Conservation (phyloP, 2,888 invertebrate genomes). For the Drosophila gaucha region DNA sequence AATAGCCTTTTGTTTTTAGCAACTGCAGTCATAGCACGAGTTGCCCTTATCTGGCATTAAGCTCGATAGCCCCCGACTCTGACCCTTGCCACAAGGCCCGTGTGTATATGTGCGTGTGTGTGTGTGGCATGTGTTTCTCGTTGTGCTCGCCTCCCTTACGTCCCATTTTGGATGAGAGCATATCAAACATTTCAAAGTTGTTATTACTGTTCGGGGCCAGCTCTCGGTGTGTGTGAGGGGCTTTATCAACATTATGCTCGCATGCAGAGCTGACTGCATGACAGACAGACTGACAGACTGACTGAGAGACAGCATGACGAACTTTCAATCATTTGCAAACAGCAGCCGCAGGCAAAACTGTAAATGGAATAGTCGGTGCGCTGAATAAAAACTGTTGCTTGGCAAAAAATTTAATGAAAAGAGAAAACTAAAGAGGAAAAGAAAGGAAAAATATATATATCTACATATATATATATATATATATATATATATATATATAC, state of each 20-base stretch:
- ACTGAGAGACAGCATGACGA: neutral
- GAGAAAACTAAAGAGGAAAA: too few relatives aligned
- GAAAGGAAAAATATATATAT: too few relatives aligned
- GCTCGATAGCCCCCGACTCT: neutral
- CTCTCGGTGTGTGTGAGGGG: too few relatives aligned
- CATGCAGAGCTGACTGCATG: constrained; percentile 11
- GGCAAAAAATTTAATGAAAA: too few relatives aligned
- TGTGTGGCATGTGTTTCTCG: constrained; percentile 7
- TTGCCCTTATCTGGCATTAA: constrained; percentile 28
- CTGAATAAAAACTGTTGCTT: too few relatives aligned
- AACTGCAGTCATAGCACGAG: constrained; percentile 19
- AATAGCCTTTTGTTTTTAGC: constrained; percentile 21
- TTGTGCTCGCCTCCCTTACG: constrained; percentile 12
- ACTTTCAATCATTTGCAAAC: neutral
- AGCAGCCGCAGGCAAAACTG: neutral
- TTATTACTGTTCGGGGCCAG: constrained; percentile 25
- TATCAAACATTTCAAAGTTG: constrained; percentile 35
- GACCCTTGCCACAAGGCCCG: constrained; percentile 9
- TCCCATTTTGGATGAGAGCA: constrained; percentile 17
- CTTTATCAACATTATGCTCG: constrained; percentile 56
- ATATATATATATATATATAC: too few relatives aligned
- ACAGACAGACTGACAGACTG: constrained; percentile 3
- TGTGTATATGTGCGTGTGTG: constrained; percentile 10
- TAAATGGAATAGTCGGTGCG: too few relatives aligned
- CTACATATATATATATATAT: too few relatives aligned